A percentile compares a stretch with the other conserved stretches of the same genome.
Conservation (phyloP, 2,113 vertebrate genomes). For the Macrotis lagotis region DNA sequence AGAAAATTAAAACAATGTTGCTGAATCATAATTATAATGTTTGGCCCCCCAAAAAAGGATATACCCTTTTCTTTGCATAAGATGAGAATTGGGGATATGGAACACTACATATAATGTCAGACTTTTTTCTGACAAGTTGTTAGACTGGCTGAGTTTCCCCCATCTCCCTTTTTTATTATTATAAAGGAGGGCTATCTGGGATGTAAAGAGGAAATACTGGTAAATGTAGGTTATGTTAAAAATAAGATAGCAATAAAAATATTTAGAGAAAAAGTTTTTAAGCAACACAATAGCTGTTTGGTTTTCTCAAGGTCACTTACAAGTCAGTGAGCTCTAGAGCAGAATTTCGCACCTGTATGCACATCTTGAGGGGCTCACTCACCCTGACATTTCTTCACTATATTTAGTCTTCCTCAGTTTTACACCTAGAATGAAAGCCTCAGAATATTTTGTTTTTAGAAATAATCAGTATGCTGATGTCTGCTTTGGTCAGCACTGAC, state of each 20-base stretch:
- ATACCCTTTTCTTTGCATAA: neutral
- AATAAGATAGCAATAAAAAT: neutral
- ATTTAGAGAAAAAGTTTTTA: neutral
- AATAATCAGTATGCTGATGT: neutral
- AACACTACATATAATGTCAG: neutral
- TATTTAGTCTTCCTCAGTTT: neutral
- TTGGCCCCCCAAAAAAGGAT: neutral
- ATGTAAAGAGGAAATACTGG: neutral
- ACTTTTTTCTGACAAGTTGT: neutral
- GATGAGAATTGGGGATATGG: neutral
- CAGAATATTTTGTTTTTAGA: constrained; percentile 10
- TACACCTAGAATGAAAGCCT: neutral
- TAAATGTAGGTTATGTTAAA: neutral
- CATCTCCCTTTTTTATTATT: neutral
- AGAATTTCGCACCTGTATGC: neutral
- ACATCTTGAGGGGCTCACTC: neutral
- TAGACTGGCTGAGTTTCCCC: neutral
- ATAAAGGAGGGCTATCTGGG: neutral
- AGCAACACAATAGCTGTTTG: neutral
- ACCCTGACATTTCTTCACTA: neutral
- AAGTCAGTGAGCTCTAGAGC: fast-evolving
- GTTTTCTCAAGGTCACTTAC: neutral
- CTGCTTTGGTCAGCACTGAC: neutral
- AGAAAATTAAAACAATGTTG: neutral
- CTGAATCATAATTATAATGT: neutral